Evolutionary conservation across 2,797 vertebrate genomes (phyloP).

Genomic region (Pseudochirops corinnae): DNA sequence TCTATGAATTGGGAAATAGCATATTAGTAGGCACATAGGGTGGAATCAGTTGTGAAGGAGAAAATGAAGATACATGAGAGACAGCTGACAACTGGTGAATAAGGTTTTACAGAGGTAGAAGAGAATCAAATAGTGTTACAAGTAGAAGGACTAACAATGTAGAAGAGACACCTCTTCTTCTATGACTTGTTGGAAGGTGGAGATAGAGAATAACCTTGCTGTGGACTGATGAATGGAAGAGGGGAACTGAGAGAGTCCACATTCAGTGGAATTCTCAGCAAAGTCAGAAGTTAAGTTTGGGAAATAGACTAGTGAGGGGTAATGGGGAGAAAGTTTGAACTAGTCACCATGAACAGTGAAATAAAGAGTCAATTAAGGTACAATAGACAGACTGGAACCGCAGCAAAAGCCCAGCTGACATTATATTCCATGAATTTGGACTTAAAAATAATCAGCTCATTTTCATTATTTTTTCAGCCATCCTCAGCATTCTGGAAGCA

Average conservation of each 20-base stretch:
- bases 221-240: not conserved
- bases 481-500: not conserved
- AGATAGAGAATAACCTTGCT: not conserved
- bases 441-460: not conserved
- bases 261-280: not conserved
- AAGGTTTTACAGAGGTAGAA: not conserved
- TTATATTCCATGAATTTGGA: not conserved
- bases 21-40: not conserved
- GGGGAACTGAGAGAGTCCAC: not conserved
- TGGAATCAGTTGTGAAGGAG: not conserved
- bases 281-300: not conserved
- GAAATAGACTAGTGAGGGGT: not conserved
- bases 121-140: not conserved
- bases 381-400: not conserved
- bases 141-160: not conserved
- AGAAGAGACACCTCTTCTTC: not conserved
- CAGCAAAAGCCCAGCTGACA: not conserved
- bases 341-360: not conserved
- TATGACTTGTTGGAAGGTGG: not conserved
- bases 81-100: not conserved
- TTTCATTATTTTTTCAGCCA: not conserved
- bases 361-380: not conserved
- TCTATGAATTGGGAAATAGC: not conserved
- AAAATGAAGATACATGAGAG: not conserved
- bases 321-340: not conserved